Evolutionary conservation across 1,140 invertebrate species (phyloP).

Genomic region (Pollicipes pollicipes): DNA sequence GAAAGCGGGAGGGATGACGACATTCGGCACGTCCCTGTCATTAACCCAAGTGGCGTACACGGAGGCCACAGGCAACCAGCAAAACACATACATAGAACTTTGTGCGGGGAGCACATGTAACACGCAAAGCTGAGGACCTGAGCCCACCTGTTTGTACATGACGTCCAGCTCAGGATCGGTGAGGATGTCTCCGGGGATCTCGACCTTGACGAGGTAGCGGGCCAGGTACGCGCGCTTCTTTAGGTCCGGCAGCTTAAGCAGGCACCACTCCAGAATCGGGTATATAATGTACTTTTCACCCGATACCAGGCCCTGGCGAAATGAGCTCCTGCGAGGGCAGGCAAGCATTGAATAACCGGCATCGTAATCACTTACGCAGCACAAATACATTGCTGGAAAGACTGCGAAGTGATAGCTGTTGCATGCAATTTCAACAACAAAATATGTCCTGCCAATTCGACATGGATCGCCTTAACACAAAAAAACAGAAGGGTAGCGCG

Average conservation of each 20-base stretch:
- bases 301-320: constrained; percentile 22
- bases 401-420: not conserved
- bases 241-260: constrained; percentile 47
- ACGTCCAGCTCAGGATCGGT: constrained; percentile 54
- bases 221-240: constrained; percentile 66
- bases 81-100: no score
- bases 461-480: not conserved
- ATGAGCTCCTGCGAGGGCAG: constrained; percentile 13
- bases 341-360: not conserved
- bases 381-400: not conserved
- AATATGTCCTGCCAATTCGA: not conserved
- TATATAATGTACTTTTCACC: constrained; percentile 50
- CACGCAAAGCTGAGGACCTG: no score
- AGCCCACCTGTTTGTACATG: constrained; percentile 47
- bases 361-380: not conserved
- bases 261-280: constrained; percentile 58
- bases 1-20: no score
- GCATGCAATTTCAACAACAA: not conserved
- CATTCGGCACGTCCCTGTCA: no score
- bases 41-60: no score
- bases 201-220: constrained; percentile 50
- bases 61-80: no score
- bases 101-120: no score
- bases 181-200: constrained; percentile 60
- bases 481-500: not conserved